These are phyloP conservation scores for Malurus alboscapulatus DNA, from an alignment of 2,113 vertebrate genomes.

Conservation along the genomic window DNA sequence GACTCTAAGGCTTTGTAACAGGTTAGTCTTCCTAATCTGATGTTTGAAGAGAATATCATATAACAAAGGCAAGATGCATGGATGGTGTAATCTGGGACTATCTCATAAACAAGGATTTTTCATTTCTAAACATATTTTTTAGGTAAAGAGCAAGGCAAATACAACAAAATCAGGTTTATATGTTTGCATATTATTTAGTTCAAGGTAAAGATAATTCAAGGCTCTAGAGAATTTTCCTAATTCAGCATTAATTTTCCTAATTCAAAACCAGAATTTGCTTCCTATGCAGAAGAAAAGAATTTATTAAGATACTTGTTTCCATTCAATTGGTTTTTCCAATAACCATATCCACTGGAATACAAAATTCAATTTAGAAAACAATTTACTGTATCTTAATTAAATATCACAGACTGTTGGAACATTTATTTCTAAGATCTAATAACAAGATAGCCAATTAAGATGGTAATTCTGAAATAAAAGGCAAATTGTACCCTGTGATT, in stretches of 20 bases:
- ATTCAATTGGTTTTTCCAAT: slow-evolving; percentile 25
- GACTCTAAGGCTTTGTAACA: background rate
- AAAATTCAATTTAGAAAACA: slow-evolving; percentile 19
- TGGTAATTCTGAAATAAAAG: slow-evolving; percentile 12
- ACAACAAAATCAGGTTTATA: background rate
- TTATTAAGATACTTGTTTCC: background rate
- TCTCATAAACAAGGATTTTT: background rate
- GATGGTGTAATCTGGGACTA: background rate
- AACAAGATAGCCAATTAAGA: background rate
- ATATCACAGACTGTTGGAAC: background rate
- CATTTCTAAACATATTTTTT: background rate
- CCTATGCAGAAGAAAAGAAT: background rate
- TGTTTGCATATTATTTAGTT: background rate
- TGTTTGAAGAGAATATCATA: background rate
- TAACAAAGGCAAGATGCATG: background rate
- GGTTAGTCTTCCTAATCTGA: background rate
- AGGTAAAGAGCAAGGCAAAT: background rate
- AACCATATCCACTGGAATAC: background rate
- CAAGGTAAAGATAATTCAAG: background rate
- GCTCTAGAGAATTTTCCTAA: background rate
- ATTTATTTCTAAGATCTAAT: background rate
- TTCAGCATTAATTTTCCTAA: background rate
- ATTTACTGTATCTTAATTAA: slow-evolving; percentile 33
- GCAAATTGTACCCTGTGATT: background rate
- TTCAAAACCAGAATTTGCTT: background rate